Evolutionary conservation across 2,888 invertebrate genomes (phyloP), one percentile per base, ranked within the genome.

Genomic region (Mythimna loreyi): DNA sequence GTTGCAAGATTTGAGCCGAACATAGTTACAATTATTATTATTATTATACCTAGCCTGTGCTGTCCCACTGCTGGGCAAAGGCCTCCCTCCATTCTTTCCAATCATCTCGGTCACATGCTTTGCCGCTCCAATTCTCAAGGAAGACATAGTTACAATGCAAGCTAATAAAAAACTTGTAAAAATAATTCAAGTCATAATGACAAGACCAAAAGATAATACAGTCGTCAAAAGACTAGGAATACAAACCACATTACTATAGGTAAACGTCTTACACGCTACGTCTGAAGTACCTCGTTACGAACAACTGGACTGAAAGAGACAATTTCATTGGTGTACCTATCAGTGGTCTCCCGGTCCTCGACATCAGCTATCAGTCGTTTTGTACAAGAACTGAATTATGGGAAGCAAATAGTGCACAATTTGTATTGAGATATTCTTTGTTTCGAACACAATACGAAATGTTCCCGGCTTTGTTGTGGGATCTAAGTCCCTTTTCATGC

Each of bases 351-450:
- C 4, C 68, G 43, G 70, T 56, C 71, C 43, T 45, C 40, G 21
- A 66, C 64, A 76, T 59, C 60, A 60, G 52, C 58, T 60, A 73
- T 79, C 79, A 75, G 69, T 70, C 67, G 67, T 74, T 65, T 63
- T 28, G 56, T 21, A 76, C 67, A 67, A 80, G 55, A 53, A 45
- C 64, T 47, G 60, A 80, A 70, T 75, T 79, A 80, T 80, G 56
- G 47, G n/a, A 71, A 71, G 52, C 71, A 66, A 80, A 80, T 76
- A 75, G 74, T 69, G 45, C 33, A 47, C 69, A 36, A 77, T 77
- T 75, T 75, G 76, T 78, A 71, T 80, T 50, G 56, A 49, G 36
- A 45, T 49, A 53, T 78, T 78, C 66, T 80, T 78, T 80, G 76
- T 78, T 79, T 73, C 56, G 74, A 30, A 50, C 33, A 21, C 28